Percentiles rank a stretch among this genome's conserved stretches.
phyloP scores from a whole-genome alignment of 2,797 vertebrate genomes.

The Xerus rutilus region DNA sequence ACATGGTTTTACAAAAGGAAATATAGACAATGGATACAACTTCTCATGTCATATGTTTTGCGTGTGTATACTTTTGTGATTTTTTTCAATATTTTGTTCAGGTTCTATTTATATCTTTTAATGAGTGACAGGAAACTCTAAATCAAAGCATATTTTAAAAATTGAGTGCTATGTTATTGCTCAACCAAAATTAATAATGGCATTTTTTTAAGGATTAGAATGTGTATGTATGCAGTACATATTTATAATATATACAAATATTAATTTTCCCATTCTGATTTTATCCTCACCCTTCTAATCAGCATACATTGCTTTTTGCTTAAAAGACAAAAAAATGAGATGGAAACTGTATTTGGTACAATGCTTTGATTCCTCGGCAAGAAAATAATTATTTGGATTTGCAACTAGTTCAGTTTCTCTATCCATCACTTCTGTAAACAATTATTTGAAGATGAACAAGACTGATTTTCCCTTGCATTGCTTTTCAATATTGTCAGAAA shows the following conservation, averaged over 20 bases:
- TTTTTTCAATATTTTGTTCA: background rate
- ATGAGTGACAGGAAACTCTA: background rate
- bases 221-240: background rate
- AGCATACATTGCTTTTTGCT: background rate
- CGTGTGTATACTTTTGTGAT: background rate
- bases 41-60: background rate
- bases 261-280: background rate
- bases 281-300: background rate
- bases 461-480: background rate
- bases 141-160: background rate
- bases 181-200: background rate
- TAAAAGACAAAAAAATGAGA: background rate
- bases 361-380: background rate
- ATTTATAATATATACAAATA: background rate
- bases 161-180: background rate
- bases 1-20: background rate
- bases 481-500: constrained; percentile 66
- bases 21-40: background rate
- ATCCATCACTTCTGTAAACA: constrained; percentile 19
- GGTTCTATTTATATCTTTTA: background rate
- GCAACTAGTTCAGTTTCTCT: background rate
- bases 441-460: background rate
- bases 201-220: background rate
- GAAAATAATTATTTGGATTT: constrained; percentile 39
- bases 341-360: constrained; percentile 36